Conservation (phyloP, 2,113 vertebrate genomes). For the Rostratula benghalensis region DNA sequence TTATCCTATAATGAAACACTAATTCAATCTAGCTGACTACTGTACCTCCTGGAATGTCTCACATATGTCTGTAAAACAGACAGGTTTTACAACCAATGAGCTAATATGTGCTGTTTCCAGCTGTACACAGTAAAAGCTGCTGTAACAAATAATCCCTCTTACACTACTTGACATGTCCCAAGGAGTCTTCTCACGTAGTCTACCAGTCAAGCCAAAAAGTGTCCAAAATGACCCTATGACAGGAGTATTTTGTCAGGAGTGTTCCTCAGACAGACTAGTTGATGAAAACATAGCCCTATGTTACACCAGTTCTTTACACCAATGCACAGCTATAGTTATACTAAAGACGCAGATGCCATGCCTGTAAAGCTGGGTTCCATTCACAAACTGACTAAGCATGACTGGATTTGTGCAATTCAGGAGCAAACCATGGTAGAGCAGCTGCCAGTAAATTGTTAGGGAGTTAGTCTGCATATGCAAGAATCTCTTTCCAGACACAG, state of each 20-base stretch:
- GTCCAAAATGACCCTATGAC: background rate
- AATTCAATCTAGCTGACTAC: background rate
- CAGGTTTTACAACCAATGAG: background rate
- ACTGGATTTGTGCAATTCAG: background rate
- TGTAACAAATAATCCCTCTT: background rate
- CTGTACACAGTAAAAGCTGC: background rate
- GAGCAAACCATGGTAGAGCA: background rate
- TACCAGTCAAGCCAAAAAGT: background rate
- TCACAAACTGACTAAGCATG: background rate
- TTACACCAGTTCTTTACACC: background rate
- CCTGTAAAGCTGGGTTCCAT: background rate
- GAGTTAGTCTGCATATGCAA: background rate
- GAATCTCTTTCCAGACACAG: background rate
- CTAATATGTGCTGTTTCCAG: background rate
- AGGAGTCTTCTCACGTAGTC: background rate
- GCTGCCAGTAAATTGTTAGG: accelerated
- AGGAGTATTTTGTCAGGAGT: background rate
- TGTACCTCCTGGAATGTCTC: background rate
- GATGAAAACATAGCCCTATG: background rate
- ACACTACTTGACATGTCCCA: background rate
- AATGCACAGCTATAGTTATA: background rate
- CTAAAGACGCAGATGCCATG: background rate
- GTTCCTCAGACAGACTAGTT: background rate
- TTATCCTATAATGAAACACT: background rate
- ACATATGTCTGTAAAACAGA: background rate